Evolutionary conservation across 1,140 invertebrate genomes (phyloP).

Genomic region (Brachionus sp.): DNA sequence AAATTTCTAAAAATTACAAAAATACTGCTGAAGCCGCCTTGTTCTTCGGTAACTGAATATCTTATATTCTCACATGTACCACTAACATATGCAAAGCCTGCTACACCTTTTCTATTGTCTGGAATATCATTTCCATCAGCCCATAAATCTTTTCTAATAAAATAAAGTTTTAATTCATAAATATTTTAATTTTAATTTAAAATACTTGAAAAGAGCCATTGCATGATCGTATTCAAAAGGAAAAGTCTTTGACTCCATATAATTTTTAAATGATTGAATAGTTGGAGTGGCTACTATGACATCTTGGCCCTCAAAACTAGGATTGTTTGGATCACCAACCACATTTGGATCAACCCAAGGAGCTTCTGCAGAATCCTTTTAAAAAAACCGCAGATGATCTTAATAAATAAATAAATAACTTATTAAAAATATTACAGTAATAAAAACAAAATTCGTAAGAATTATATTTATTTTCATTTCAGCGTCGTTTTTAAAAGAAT

Average conservation of each 20-base stretch:
- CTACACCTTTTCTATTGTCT: background rate
- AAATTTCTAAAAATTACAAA: conserved; percentile 10
- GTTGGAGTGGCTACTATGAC: background rate
- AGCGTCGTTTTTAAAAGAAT: conserved; percentile 1
- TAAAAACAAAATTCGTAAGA: conserved; percentile 5
- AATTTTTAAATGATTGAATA: background rate
- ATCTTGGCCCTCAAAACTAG: conserved; percentile 3
- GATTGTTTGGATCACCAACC: conserved; percentile 22
- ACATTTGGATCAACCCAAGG: background rate
- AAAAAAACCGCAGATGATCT: background rate
- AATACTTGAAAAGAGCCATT: conserved; percentile 22
- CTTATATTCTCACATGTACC: background rate
- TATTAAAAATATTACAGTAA: conserved; percentile 8
- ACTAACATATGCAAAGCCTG: conserved; percentile 9
- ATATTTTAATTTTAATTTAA: background rate
- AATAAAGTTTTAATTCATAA: background rate
- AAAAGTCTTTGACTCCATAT: conserved; percentile 35
- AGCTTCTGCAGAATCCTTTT: background rate
- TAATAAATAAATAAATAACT: background rate
- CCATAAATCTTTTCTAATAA: conserved; percentile 39
- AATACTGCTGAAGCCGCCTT: conserved; percentile 13
- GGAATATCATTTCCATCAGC: background rate
- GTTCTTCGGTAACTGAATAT: conserved; percentile 34
- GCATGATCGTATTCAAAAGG: conserved; percentile 38
- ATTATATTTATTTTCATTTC: conserved; percentile 16